Conservation (phyloP, 2,797 vertebrate genomes). For the Spatula clypeata region DNA sequence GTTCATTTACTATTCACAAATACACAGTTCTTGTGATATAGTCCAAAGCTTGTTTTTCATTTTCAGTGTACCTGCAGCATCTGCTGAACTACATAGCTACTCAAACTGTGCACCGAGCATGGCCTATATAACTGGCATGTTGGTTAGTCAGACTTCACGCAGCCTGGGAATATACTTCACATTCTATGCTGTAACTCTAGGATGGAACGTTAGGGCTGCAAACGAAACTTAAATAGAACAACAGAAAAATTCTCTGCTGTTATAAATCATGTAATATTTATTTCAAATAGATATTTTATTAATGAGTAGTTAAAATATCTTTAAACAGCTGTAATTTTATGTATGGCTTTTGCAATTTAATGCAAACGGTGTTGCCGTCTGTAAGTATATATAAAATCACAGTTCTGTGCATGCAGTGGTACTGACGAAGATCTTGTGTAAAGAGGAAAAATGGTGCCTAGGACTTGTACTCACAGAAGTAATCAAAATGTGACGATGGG, state of each 20-base stretch:
- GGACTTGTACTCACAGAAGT: background rate
- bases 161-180: background rate
- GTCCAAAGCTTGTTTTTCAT: background rate
- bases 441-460: background rate
- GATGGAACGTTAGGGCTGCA: background rate
- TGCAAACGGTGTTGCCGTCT: background rate
- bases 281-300: background rate
- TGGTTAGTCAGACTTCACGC: background rate
- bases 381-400: background rate
- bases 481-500: background rate
- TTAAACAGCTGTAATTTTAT: background rate
- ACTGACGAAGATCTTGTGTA: background rate
- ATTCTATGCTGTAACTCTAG: background rate
- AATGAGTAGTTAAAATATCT: background rate
- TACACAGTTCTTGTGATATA: background rate
- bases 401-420: background rate
- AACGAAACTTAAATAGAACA: background rate
- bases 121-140: fast-evolving
- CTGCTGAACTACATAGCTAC: background rate
- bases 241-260: background rate
- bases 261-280: background rate
- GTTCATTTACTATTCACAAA: background rate
- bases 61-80: background rate
- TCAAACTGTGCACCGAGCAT: background rate
- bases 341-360: background rate